Percentiles rank a stretch among this genome's conserved stretches.
Conservation (phyloP, 2,113 vertebrate species). For the Centropristis striata region DNA sequence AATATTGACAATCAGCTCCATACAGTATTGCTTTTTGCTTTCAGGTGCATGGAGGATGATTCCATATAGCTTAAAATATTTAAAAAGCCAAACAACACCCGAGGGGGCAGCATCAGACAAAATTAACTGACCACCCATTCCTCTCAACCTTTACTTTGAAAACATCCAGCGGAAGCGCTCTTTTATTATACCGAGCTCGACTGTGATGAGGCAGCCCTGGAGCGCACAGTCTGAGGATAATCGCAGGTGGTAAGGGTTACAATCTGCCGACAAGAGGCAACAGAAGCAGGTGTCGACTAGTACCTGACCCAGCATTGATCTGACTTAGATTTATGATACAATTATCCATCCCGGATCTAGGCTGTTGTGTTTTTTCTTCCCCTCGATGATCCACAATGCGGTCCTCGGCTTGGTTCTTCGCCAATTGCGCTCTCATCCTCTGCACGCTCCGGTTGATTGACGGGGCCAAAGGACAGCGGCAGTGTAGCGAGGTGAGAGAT, state of each 20-base stretch:
- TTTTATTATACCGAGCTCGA: fast-evolving
- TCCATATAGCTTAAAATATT: no score
- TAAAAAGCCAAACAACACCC: no score
- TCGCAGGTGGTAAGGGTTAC: constrained; percentile 73
- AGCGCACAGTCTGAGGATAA: constrained; percentile 62
- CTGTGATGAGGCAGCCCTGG: constrained; percentile 11
- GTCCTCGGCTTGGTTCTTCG: constrained; percentile 62
- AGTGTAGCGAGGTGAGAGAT: constrained; percentile 79
- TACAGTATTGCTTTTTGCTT: no score
- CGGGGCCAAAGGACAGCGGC: constrained; percentile 61
- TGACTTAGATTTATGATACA: neutral
- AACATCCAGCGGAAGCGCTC: neutral
- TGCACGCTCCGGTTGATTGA: constrained; percentile 55
- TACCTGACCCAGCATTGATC: neutral
- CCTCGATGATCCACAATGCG: constrained; percentile 67
- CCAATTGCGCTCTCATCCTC: constrained; percentile 74
- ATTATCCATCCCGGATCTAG: neutral
- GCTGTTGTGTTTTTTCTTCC: neutral
- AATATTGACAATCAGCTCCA: no score
- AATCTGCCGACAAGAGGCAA: constrained; percentile 39
- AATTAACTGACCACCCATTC: fast-evolving
- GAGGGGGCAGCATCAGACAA: no score
- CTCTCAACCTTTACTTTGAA: constrained; percentile 38
- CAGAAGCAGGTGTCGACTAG: constrained; percentile 23
- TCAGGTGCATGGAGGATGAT: no score